Percentiles rank a stretch among this genome's conserved stretches.
These are phyloP conservation scores for Ophion ellenae DNA, from an alignment of 2,888 invertebrate genomes.

Conservation along the genomic window DNA sequence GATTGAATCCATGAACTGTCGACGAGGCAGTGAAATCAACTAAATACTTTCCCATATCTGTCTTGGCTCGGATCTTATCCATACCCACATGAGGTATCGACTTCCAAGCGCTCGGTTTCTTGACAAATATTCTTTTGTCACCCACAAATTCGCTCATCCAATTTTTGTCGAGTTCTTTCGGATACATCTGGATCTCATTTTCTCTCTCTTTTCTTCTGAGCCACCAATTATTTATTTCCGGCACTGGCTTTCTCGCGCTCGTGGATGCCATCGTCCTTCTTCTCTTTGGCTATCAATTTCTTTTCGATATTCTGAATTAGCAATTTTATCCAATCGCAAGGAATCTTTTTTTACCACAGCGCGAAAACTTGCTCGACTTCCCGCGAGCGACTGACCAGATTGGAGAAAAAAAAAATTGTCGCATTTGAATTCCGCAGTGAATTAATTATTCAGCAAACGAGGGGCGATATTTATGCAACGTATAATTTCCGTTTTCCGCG, in stretches of 20 bases:
- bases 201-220: slow-evolving; percentile 14
- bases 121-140: slow-evolving; percentile 52
- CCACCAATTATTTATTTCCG: slow-evolving; percentile 23
- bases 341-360: too few species aligned
- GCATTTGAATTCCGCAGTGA: slow-evolving; percentile 44
- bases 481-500: slow-evolving; percentile 3
- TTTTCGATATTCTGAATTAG: neutral
- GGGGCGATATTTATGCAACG: slow-evolving; percentile 29
- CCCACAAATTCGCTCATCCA: slow-evolving; percentile 66
- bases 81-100: slow-evolving; percentile 67
- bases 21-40: slow-evolving; percentile 73
- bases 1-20: slow-evolving; percentile 76
- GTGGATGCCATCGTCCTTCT: neutral
- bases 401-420: neutral
- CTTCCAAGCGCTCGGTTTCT: slow-evolving; percentile 41
- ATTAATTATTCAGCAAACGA: slow-evolving; percentile 51
- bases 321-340: neutral
- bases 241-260: neutral
- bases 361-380: neutral
- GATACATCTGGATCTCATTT: neutral
- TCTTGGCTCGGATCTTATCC: slow-evolving; percentile 71
- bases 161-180: slow-evolving; percentile 27
- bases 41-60: slow-evolving; percentile 69
- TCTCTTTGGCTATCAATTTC: neutral
- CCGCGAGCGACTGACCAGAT: slow-evolving; percentile 5